A percentile compares a stretch with the other conserved stretches of the same genome.
These are phyloP conservation scores for Myiopsitta monachus DNA, from an alignment of 2,113 vertebrate species.

Conservation along the genomic window DNA sequence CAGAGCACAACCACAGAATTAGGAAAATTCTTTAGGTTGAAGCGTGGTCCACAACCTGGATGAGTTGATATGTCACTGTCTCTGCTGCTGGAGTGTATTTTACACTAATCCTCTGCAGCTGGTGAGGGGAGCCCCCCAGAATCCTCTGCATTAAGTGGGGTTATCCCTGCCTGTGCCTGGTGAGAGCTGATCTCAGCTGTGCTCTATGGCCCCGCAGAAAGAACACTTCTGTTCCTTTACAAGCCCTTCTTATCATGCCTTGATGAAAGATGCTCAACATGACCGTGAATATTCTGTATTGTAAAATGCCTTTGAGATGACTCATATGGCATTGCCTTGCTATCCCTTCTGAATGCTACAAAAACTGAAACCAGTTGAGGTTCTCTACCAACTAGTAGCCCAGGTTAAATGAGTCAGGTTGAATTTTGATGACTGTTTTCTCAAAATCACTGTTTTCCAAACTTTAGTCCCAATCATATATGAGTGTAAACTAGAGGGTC, in stretches of 20 bases:
- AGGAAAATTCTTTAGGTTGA: not conserved
- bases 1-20: not conserved
- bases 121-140: not conserved
- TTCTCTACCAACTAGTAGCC: not conserved
- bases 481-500: not conserved
- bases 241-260: not conserved
- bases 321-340: not conserved
- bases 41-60: not conserved
- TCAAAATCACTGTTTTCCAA: not conserved
- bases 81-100: not conserved
- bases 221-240: not conserved
- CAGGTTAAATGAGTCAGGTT: not conserved
- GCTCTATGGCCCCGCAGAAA: not conserved
- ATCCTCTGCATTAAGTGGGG: not conserved
- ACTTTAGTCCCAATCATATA: not conserved
- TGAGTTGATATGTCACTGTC: not conserved
- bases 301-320: not conserved
- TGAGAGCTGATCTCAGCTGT: not conserved
- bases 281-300: not conserved
- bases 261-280: not conserved
- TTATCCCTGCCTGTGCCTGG: not conserved
- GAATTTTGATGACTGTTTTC: not conserved
- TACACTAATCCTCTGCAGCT: not conserved
- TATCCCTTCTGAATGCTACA: not conserved
- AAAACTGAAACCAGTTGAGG: not conserved